Evolutionary conservation across 2,797 vertebrate genomes (phyloP).

Genomic region (Bovichtus diacanthus): DNA sequence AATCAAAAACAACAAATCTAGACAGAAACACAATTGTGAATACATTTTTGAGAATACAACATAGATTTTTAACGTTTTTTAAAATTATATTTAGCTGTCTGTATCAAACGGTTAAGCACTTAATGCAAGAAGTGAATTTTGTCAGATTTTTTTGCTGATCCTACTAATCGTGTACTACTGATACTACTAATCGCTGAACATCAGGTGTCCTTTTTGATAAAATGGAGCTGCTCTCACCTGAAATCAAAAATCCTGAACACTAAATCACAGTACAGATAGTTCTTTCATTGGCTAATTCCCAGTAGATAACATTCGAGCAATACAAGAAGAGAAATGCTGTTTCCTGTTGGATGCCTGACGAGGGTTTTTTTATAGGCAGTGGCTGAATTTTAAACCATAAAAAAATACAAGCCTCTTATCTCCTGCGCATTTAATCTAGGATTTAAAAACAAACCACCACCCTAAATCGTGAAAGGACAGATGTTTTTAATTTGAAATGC

Average conservation of each 20-base stretch:
- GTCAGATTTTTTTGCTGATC: too few species aligned
- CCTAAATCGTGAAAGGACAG: neutral
- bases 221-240: neutral
- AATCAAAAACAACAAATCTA: neutral
- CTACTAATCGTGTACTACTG: too few species aligned
- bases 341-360: neutral
- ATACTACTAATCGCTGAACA: too few species aligned
- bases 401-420: neutral
- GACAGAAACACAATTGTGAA: neutral
- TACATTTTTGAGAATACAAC: neutral
- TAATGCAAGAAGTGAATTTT: neutral
- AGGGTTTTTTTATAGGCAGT: neutral
- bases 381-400: neutral
- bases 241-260: neutral
- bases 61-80: neutral
- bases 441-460: conserved; percentile 1
- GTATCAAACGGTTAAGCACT: neutral
- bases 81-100: neutral
- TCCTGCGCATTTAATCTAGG: conserved; percentile 3
- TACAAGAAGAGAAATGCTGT: neutral
- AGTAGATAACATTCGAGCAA: neutral
- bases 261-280: too few species aligned
- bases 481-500: neutral
- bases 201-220: neutral
- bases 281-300: neutral